phyloP scores from a whole-genome alignment of 2,797 vertebrate genomes.

The Cryptoblepharus egeriae region DNA sequence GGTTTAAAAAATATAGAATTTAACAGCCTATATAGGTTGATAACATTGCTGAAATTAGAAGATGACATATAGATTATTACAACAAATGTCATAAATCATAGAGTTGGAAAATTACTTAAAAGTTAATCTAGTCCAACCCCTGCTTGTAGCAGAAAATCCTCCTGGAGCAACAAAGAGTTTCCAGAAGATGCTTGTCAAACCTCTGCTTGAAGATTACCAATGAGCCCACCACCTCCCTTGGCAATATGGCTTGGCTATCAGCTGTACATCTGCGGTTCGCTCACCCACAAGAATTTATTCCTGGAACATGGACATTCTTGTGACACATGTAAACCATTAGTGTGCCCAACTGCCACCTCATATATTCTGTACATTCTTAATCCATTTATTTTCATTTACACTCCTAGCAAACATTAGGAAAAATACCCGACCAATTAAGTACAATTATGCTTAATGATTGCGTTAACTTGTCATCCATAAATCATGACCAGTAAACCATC shows the following conservation, averaged over 20 bases:
- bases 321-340: conserved; percentile 62
- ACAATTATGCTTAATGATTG: conserved; percentile 74
- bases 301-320: conserved; percentile 24
- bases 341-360: conserved; percentile 50
- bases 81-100: no score
- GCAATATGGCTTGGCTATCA: no score
- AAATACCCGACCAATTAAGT: conserved; percentile 67
- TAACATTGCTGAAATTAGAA: neutral
- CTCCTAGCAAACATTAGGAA: conserved; percentile 53
- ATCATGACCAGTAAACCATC: conserved; percentile 70
- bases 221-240: no score
- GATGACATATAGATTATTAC: no score
- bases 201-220: no score
- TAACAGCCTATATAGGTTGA: no score
- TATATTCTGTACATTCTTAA: conserved; percentile 53
- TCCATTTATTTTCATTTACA: conserved; percentile 57
- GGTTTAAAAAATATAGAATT: neutral
- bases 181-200: no score
- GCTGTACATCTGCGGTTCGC: neutral
- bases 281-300: neutral
- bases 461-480: conserved; percentile 71
- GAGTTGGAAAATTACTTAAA: no score
- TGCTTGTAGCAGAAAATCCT: no score
- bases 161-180: no score
- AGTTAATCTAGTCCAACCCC: no score